Base-by-base conservation (phyloP, 2,888 invertebrate species). In the Rhagophthalmus giganteus region DNA sequence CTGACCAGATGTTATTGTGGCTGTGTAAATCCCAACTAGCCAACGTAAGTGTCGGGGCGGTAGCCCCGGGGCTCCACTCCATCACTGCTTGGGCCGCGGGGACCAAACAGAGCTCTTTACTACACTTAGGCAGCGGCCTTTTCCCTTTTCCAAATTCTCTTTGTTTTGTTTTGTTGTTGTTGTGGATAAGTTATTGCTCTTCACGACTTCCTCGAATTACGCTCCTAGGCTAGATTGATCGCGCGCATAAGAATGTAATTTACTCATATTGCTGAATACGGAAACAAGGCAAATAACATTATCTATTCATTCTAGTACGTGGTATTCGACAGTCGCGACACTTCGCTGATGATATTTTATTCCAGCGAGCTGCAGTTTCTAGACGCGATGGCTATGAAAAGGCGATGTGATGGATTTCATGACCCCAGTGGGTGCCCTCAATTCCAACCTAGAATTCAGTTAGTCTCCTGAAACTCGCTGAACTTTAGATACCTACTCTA, bases 381-480 rank as follows among this genome's bases (percentile, higher is more conserved):
- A 58, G 61, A 60, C 60, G 59, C 59, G 49, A 55, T 55, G n/a
- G 66, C 68, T 67, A 70, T 70, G 71, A 70, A 71, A 71, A 68
- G 67, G 62, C 69, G 66, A 69, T 70, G 71, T 73, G 72, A 72
- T 72, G 71, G 71, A 72, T 72, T 72, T 72, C 68, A 72, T 65
- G 71, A 70, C 67, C 65, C 73, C 72, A 51, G 65, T 60, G 72
- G 71, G 72, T 72, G 66, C 69, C 65, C 67, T 72, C 71, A 71
- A 72, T 72, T 70, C 68, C 63, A 62, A 62, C 62, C 67, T 61
- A 59, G 67, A 71, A 72, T 71, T 72, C 72, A 71, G 71, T 71
- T 70, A 71, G 66, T 52, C 55, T 50, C 46, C 26, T 39, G 51
- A 44, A 41, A 50, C 46, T 47, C 40, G 15, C 42, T 35, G 33